A percentile compares a stretch with the other conserved stretches of the same genome.
These are phyloP conservation scores for Pteropus rufus DNA, from an alignment of 2,797 vertebrate species.

Conservation along the genomic window DNA sequence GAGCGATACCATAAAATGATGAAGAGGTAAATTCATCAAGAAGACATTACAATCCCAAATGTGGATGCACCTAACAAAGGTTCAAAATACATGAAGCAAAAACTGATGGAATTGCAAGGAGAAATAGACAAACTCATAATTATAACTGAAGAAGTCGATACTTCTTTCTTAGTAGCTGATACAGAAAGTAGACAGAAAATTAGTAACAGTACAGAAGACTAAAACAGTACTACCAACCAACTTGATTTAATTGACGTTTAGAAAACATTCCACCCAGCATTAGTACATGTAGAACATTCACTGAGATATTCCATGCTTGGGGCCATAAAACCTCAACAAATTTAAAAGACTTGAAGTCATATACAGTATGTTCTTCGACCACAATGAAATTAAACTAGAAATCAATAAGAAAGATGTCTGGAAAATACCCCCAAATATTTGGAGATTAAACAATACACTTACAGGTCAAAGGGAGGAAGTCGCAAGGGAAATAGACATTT, in stretches of 20 bases:
- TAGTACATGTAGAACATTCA: not conserved
- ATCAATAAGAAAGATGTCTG: not conserved
- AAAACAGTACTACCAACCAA: not conserved
- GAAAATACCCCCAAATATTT: not conserved
- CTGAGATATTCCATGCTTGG: not conserved
- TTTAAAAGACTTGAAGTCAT: not conserved
- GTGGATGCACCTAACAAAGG: not conserved
- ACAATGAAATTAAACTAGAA: not conserved
- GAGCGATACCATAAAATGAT: not conserved
- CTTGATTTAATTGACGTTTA: not conserved
- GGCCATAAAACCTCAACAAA: not conserved
- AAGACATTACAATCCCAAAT: not conserved
- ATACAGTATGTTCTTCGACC: not conserved
- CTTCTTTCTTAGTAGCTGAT: not conserved
- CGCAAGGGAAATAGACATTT: not conserved
- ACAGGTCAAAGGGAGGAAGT: not conserved
- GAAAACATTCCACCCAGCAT: not conserved
- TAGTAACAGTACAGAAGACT: not conserved
- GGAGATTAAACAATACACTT: not conserved
- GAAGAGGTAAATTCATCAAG: not conserved
- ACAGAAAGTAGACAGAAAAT: not conserved
- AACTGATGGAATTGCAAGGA: not conserved
- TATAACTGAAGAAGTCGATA: not conserved
- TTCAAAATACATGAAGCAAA: not conserved
- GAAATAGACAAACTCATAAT: not conserved